A percentile compares a stretch with the other conserved stretches of the same genome.
Evolutionary conservation across 2,797 vertebrate species (phyloP).

Genomic region (Urosaurus nigricauda): DNA sequence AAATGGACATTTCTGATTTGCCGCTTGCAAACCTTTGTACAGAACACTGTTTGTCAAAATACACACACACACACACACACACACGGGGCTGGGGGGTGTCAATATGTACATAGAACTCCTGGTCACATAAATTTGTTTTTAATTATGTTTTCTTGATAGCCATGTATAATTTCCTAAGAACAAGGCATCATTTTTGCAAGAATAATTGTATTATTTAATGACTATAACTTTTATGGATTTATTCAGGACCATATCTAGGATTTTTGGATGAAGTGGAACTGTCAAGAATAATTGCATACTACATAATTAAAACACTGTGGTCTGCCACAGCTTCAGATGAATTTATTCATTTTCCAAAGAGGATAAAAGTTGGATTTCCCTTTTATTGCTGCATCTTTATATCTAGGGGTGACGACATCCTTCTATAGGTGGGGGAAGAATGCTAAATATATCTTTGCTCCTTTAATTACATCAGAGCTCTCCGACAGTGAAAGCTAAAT

Average conservation of each 20-base stretch:
- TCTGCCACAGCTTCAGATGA: neutral
- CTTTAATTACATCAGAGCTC: too few relatives aligned
- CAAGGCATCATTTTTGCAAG: conserved; percentile 1
- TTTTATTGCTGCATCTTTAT: neutral
- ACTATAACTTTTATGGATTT: neutral
- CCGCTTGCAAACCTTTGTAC: neutral
- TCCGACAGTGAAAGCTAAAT: too few relatives aligned
- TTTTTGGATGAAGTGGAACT: conserved; percentile 1
- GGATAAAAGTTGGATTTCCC: neutral
- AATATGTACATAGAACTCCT: neutral
- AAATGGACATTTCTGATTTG: neutral
- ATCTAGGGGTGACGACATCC: neutral
- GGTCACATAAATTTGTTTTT: neutral
- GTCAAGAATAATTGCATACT: neutral
- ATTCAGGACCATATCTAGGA: neutral
- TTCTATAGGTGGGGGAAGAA: neutral
- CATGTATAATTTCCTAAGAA: neutral
- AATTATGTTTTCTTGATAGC: neutral
- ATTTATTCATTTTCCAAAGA: neutral
- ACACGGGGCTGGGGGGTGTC: neutral
- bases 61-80: neutral
- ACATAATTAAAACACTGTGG: neutral
- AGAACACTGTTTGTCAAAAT: neutral
- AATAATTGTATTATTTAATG: neutral
- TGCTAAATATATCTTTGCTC: neutral